Base-by-base conservation (phyloP, 2,113 vertebrate species). In the Platysteira castanea region DNA sequence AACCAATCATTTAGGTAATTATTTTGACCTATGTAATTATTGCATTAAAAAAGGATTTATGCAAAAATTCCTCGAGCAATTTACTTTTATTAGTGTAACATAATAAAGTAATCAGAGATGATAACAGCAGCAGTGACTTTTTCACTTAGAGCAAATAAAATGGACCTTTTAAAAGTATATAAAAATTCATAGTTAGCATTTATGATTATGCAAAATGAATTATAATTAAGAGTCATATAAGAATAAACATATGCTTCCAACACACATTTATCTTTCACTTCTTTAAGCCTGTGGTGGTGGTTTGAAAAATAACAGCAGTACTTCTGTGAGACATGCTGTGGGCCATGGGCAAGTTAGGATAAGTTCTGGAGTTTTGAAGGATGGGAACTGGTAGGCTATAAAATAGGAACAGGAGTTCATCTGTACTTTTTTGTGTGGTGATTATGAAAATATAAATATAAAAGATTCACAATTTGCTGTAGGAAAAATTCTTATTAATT, bases 121-220 rank as follows among this genome's bases (percentile, higher is more conserved):
- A 61, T 84, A 94, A 84, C 49, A 69, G 15, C 35, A 87, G 39
- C 65, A 77, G 26, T 89, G 78, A 70, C 22, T 92, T 75, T 76
- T 75, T 71, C 44, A 57, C 54, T 77, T 78, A 63, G n/a, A 94
- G 54, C 13, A 94, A 94, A 94, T 84, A 93, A 92, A 95, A 85
- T 7, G 9, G 23, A 93, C 37, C 11, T 59, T 92, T 77, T 27
- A 11, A 78, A 90, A 86, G 18, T 54, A 65, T 54, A 37, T 35
- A 69, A 37, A 92, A 74, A 61, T 70, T 65, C 21, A 82, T 50
- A 80, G 28, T 46, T 80, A 87, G 2, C 7, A 64, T 76, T 91
- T 87, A 85, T 77, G 23, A 87, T 42, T 68, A 42, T 49, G 83
- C 89, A 85, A 54, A 46, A 65, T 50, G 17, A 60, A 33, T 93